Base-by-base conservation (phyloP, 2,113 vertebrate species). In the Etheostoma spectabile region DNA sequence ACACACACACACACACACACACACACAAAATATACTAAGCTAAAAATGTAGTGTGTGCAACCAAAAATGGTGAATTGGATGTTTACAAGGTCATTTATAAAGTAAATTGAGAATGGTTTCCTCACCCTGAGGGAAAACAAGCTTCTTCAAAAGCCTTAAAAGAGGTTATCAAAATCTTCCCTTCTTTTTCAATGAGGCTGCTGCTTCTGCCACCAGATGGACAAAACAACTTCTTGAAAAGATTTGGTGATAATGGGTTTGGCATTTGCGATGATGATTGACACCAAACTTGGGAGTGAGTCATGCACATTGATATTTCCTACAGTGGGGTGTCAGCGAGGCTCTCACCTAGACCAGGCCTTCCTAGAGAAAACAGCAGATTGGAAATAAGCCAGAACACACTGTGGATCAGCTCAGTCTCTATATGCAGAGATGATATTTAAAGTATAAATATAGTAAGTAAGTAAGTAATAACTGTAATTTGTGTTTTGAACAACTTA, bases 301-400 rank as follows among this genome's bases (percentile, higher is more conserved):
- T 94, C 94, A 94, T 93, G 91, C 92, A 70, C 92, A 93, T 93
- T 94, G 92, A 94, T 95, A 95, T 95, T 92, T 94, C 91, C 93
- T 91, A 89, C 87, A 62, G 85, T 92, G 84, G 72, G 67, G 70
- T 90, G 80, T 87, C 86, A 74, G 89, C 63, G 42, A 88, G 73
- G 70, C 69, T 92, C 85, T 90, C 80, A 85, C 79, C 87, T 84
- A 82, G 73, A 85, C 80, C 59, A 55, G 70, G 87, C 52, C 82
- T 80, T 74, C 57, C 53, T 24, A 55, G 12, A 77, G 65, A 86
- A 82, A 77, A 72, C 61, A 87, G 73, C 69, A 85, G 68, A 82
- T 3, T 85, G 66, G 51, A 86, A 86, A 15, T 55, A 71, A 80
- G 73, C 49, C 59, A 66, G 8, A 51, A 70, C 33, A 79, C 62